A percentile compares a stretch with the other conserved stretches of the same genome.
phyloP scores from a whole-genome alignment of 2,797 vertebrate genomes.

The Rhabdophis nuchalis region DNA sequence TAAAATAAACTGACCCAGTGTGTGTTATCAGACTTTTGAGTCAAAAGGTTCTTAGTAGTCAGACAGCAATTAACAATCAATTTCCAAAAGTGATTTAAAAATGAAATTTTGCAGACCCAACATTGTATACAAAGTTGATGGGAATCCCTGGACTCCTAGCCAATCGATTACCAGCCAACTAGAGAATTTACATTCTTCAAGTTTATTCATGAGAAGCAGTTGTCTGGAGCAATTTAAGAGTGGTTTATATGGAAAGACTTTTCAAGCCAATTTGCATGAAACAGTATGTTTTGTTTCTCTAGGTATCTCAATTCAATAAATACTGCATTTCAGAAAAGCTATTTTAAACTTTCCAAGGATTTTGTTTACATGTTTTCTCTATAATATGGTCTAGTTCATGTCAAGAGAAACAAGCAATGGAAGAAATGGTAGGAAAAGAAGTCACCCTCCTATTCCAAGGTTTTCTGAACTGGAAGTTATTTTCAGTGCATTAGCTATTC shows the following conservation, averaged over 20 bases:
- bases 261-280: neutral
- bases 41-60: neutral
- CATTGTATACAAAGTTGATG: neutral
- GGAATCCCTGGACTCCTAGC: neutral
- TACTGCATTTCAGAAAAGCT: slow-evolving; percentile 54
- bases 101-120: neutral
- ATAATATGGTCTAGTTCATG: slow-evolving; percentile 46
- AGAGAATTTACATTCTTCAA: neutral
- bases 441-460: neutral
- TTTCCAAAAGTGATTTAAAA: neutral
- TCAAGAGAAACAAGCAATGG: neutral
- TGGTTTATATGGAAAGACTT: neutral
- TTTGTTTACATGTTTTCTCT: slow-evolving; percentile 56
- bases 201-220: neutral
- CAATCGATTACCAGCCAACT: neutral
- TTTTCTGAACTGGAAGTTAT: neutral
- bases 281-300: slow-evolving; percentile 45
- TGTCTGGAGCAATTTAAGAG: neutral
- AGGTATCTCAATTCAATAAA: slow-evolving; percentile 63
- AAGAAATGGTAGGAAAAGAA: neutral
- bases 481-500: neutral
- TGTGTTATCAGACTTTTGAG: neutral
- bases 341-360: slow-evolving; percentile 65
- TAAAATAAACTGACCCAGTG: neutral
- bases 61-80: neutral